These are phyloP conservation scores for Pycnonotus jocosus DNA, from an alignment of 2,113 vertebrate species.

Conservation along the genomic window DNA sequence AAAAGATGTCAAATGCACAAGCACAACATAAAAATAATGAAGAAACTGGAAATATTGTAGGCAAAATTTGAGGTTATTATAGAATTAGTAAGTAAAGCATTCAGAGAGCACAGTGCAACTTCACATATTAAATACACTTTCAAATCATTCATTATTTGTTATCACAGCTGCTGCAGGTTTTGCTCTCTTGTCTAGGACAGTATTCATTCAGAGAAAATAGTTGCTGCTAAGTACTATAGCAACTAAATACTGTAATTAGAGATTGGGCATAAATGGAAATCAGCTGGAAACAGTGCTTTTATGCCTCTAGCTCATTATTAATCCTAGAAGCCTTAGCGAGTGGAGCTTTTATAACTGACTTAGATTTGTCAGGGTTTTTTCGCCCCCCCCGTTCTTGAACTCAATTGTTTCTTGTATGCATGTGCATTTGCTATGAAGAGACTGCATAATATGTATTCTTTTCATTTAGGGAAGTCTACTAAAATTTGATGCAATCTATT, in stretches of 20 bases:
- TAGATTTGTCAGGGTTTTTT: background rate
- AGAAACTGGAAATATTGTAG: background rate
- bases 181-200: constrained; percentile 6
- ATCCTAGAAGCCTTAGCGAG: background rate
- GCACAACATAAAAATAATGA: constrained; percentile 3
- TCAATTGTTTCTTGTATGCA: background rate
- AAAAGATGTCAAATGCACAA: constrained; percentile 15
- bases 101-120: constrained; percentile 17
- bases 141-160: constrained; percentile 51
- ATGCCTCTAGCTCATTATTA: background rate
- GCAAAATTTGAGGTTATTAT: constrained; percentile 15
- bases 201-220: constrained; percentile 52
- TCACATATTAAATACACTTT: constrained; percentile 3
- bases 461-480: background rate
- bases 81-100: constrained; percentile 15
- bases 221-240: constrained; percentile 36
- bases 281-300: constrained; percentile 30
- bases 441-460: background rate
- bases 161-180: constrained; percentile 38
- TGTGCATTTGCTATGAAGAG: background rate
- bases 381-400: background rate
- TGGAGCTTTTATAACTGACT: background rate
- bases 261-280: constrained; percentile 15
- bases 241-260: constrained; percentile 56
- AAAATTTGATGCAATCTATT: background rate